Base-by-base conservation (phyloP, 2,113 vertebrate genomes). In the Tupaia chinensis region DNA sequence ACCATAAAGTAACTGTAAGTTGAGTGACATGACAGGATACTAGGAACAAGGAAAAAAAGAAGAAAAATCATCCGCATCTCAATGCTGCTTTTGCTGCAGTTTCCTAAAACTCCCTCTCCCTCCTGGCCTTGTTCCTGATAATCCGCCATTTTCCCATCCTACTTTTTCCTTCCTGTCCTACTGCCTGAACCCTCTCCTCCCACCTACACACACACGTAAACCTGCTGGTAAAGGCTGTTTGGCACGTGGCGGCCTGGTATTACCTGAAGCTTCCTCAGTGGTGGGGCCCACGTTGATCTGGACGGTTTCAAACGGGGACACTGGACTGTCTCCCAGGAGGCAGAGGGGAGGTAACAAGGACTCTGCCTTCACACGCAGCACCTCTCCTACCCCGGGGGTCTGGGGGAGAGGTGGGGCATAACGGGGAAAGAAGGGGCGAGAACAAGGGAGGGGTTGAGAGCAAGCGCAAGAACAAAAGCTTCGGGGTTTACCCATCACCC, bases 281-380 rank as follows among this genome's bases (percentile, higher is more conserved):
- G 81, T 68, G 5, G 96, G 66, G n/a, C 96, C 91, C 32, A 99
- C 98, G 1, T 98, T 99, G 89, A 99, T 98, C 96, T 99, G 99
- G 94, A 99, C 94, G 2, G 98, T 96, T 20, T 98, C 98, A 78
- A 99, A 97, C 0, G 99, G 99, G 3, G 99, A 98, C 0, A 98
- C 97, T 77, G 99, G 98, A 14, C 99, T 98, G 60, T 99, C 99
- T 53, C 99, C 99, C 63, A 99, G 99, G 98, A 99, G 98, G 97
- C 99, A 99, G 0, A 99, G 99, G 0, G 99, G 99, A 1, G 99
- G 99, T 0, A 99, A 98, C 0, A 99, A 99, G 95, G 99, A 98
- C 94, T 99, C 99, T 0, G 98, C 98, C 95, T 99, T 99, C n/a
- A 99, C 97, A 9, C 86, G 93, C 16, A 98, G 78, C 9, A 96